Evolutionary conservation across 64 coral and sea anemone species (phyloP).

Genomic region (Actinia tenebrosa): DNA sequence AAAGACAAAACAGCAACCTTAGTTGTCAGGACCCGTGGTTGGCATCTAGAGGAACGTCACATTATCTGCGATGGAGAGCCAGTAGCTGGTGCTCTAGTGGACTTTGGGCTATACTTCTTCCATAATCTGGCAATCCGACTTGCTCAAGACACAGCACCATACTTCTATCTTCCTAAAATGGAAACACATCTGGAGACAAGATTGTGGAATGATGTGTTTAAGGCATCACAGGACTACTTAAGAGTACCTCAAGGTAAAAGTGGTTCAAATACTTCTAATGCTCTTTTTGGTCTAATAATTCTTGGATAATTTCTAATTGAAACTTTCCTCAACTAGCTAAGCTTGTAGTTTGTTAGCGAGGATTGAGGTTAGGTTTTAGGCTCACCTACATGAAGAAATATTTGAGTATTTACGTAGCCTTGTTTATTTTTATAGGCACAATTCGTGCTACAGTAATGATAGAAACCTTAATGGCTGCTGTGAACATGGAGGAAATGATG

Average conservation of each 20-base stretch:
- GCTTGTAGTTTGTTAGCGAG: no score
- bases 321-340: no score
- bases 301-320: no score
- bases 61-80: conserved; percentile 93
- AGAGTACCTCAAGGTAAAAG: conserved; percentile 86
- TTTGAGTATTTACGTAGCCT: neutral
- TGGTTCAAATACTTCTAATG: no score
- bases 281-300: no score
- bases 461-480: conserved; percentile 88
- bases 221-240: conserved; percentile 87
- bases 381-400: no score
- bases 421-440: conserved; percentile 56
- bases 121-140: conserved; percentile 81
- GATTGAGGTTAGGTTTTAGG: no score
- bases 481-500: conserved; percentile 98
- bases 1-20: conserved; percentile 84
- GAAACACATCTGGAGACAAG: conserved; percentile 86
- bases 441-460: conserved; percentile 97
- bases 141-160: conserved; percentile 75
- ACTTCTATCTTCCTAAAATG: conserved; percentile 99
- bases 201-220: conserved; percentile 98
- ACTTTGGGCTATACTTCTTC: conserved; percentile 98
- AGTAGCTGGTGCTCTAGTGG: conserved; percentile 80
- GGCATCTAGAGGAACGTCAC: conserved; percentile 94
- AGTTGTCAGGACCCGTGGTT: conserved; percentile 80